Conservation (phyloP, 1,140 invertebrate species). For the Saccostrea cuccullata region DNA sequence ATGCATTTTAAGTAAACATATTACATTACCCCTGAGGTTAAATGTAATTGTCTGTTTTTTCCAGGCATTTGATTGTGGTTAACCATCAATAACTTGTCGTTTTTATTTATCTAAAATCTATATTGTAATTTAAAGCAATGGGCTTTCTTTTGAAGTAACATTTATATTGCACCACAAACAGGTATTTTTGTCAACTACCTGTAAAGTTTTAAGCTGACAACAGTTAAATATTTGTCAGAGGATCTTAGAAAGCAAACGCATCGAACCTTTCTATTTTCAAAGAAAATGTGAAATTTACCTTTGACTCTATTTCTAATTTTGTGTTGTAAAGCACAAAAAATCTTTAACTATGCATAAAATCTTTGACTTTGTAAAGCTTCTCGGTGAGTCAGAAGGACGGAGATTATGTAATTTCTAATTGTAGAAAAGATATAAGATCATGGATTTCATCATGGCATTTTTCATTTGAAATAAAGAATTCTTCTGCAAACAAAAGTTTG, state of each 20-base stretch:
- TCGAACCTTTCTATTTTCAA: no score
- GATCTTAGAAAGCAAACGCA: not conserved
- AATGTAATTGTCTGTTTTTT: not conserved
- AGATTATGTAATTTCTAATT: slow-evolving; percentile 8
- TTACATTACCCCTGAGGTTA: not conserved
- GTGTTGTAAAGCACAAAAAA: not conserved
- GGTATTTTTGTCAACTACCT: not conserved
- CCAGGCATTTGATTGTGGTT: not conserved
- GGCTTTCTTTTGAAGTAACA: not conserved
- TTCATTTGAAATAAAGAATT: slow-evolving; percentile 14
- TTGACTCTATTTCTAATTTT: not conserved
- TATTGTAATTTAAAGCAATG: no score
- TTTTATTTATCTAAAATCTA: no score
- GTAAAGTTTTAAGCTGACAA: not conserved
- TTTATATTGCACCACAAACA: not conserved
- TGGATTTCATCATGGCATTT: not conserved
- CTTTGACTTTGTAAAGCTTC: not conserved
- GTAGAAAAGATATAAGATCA: not conserved
- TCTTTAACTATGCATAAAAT: slow-evolving; percentile 6
- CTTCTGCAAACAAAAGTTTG: not conserved
- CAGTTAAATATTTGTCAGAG: not conserved
- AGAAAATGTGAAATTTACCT: no score
- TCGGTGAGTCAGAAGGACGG: not conserved
- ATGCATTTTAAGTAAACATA: not conserved
- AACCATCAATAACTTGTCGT: not conserved